Conservation (phyloP, 2,113 vertebrate species). For the Nestor notabilis region DNA sequence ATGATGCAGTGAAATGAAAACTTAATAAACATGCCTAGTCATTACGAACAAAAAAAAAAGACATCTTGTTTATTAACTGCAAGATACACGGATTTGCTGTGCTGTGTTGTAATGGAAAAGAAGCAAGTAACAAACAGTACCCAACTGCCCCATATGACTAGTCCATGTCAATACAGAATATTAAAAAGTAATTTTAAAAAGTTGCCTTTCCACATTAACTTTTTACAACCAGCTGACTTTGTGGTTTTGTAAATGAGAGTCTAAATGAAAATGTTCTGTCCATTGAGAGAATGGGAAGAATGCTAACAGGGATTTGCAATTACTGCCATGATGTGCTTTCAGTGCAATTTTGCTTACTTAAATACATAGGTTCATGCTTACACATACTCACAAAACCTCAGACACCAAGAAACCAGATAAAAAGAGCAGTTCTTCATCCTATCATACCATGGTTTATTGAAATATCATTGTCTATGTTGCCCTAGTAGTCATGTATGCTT, state of each 20-base stretch:
- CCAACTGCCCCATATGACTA: neutral
- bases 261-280: conserved; percentile 43
- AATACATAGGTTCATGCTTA: neutral
- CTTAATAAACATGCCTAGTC: conserved; percentile 30
- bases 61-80: conserved; percentile 4
- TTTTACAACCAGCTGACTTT: conserved; percentile 28
- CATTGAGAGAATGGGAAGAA: neutral
- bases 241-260: conserved; percentile 32
- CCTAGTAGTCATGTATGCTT: neutral
- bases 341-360: neutral
- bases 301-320: neutral
- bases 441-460: neutral
- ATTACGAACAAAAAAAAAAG: neutral
- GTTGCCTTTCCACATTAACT: conserved; percentile 40
- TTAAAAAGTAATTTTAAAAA: conserved; percentile 59
- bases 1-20: conserved; percentile 32
- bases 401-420: neutral
- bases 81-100: neutral
- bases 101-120: neutral
- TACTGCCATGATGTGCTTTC: neutral
- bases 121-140: conserved; percentile 30
- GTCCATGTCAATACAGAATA: neutral
- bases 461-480: neutral
- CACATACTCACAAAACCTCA: neutral
- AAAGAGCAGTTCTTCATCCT: neutral